phyloP scores from a whole-genome alignment of 2,888 invertebrate genomes.

The Ceraclea dissimilis region DNA sequence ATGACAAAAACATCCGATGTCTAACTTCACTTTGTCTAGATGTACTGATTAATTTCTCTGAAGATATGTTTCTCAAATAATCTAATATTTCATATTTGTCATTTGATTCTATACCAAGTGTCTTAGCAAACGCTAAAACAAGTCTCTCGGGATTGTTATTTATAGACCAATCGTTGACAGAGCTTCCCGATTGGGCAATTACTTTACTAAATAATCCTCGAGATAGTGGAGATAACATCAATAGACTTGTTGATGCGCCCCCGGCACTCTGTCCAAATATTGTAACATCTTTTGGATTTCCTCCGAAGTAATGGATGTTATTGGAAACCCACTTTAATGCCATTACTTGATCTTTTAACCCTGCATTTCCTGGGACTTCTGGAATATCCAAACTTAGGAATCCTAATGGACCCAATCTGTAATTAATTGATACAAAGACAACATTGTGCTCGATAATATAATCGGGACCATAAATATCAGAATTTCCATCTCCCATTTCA shows the following conservation, averaged over 20 bases:
- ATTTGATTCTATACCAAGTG: constrained; percentile 7
- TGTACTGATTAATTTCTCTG: neutral
- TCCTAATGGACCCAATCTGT: constrained; percentile 16
- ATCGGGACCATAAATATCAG: constrained; percentile 15
- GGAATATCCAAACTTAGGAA: constrained; percentile 16
- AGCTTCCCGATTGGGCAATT: constrained; percentile 7
- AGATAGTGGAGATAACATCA: neutral
- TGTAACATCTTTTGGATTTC: constrained; percentile 16
- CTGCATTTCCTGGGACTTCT: constrained; percentile 19
- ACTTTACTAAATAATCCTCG: constrained; percentile 10
- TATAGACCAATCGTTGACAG: constrained; percentile 8
- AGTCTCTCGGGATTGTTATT: constrained; percentile 3
- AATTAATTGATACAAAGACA: constrained; percentile 19
- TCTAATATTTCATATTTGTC: constrained; percentile 8
- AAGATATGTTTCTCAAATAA: constrained; percentile 1
- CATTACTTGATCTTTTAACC: constrained; percentile 21
- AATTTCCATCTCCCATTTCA: constrained; percentile 12
- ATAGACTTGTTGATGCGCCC: constrained; percentile 6
- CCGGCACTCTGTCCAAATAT: constrained; percentile 22
- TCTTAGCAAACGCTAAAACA: constrained; percentile 8
- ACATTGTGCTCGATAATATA: constrained; percentile 11
- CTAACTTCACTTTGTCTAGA: no score
- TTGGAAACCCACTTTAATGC: constrained; percentile 18
- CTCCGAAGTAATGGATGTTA: constrained; percentile 18
- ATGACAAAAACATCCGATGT: constrained; percentile 21